Base-by-base conservation (phyloP, 1,140 invertebrate species). In the Psilanteris sp. region DNA sequence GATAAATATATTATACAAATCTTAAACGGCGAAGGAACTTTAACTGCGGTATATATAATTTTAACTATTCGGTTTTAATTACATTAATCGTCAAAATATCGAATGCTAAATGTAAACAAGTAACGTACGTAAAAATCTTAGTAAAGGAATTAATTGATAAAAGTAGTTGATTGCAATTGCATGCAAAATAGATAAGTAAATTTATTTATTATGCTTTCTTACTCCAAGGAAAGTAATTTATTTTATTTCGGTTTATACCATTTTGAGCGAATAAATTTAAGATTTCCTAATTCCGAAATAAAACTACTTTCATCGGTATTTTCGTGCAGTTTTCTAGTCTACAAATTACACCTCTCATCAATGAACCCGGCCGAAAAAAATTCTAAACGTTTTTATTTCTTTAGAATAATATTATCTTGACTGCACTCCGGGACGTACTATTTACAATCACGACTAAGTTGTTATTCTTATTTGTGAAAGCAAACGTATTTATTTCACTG, bases 1-100 rank as follows among this genome's bases (percentile, higher is more conserved):
- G 59, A 64, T 50, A 52, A 64, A 64, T 32, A 44, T 66, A 67
- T 67, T 67, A 67, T 67, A 50, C 62, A 67, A 67, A 67, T 46
- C 20, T 10, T 22, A 22, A 55, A 29, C 50, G 41, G 48, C 37
- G n/a, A n/a, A n/a, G n/a, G n/a, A n/a, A 46, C 44, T 55, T 67
- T 50, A 46, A 11, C 52, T 43, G 7, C 1, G 37, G 22, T 36
- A 14, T 32, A 52, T 31, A 50, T 24, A 50, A 29, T 22, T 43
- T 15, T 16, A n/a, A 9, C 10, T 43, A 8, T 27, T 43, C n/a
- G n/a, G 8, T 5, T 36, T 0, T 9, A 9, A 24, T 20, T n/a
- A 11, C 24, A 37, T 1, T n/a, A 3, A 14, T 27, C 24, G 4
- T 5, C 11, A 29, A n/a, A n/a, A n/a, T n/a, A n/a, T n/a, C n/a